Evolutionary conservation across 2,888 invertebrate genomes (phyloP), one percentile per base, ranked within the genome.

Genomic region (Dascillus cervinus): DNA sequence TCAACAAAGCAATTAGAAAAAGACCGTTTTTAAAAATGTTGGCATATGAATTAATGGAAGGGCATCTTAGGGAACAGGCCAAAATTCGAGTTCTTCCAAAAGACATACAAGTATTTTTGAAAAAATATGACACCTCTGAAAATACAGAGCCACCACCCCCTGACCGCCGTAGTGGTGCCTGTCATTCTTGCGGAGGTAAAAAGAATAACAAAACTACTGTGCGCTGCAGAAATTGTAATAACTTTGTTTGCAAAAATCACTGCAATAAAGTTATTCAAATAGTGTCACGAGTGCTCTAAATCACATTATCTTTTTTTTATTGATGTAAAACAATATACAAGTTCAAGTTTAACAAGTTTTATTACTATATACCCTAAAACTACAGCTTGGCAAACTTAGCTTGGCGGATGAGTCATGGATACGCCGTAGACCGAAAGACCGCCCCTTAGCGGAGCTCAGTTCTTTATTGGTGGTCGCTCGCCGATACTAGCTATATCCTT

Each of bases 81-180:
- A 10, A 13, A 13, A 29, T 29, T 22, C 13, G 14, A 11, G 14
- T 11, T 6, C 14, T 29, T 8, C 22, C 22, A 4, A 12, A n/a
- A 13, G 29, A 29, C 11, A 22, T 29, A 11, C 20, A 22, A 29
- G 12, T 11, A 2, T 21, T 21, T 21, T 13, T 29, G 22, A 21
- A 10, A 12, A 29, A 21, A 29, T 11, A 29, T 11, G n/a, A 26
- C 23, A 5, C 11, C 8, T 10, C n/a, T n/a, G n/a, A n/a, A n/a
- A n/a, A n/a, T n/a, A n/a, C n/a, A n/a, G n/a, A n/a, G n/a, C 11
- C 10, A 11, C 6, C 12, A 10, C 26, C 26, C 12, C 26, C 26
- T n/a, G 9, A n/a, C 3, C 12, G 14, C 8, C 3, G 12, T 10
- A 13, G 26, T 9, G 14, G 13, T n/a, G 14, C 13, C 9, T 26